phyloP scores from a whole-genome alignment of 2,888 invertebrate genomes.

The Ethmia dodecea region DNA sequence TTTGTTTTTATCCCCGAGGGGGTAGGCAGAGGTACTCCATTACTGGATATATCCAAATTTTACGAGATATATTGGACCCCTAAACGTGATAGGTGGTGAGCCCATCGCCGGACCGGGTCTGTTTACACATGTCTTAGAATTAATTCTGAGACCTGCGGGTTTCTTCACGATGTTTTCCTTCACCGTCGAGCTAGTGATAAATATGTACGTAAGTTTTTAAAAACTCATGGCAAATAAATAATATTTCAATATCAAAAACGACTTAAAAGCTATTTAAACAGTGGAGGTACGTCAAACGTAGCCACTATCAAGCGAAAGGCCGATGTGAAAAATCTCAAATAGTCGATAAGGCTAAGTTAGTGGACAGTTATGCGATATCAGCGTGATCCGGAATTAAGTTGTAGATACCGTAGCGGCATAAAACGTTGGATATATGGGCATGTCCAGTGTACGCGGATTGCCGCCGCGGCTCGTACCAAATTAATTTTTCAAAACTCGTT shows the following conservation, averaged over 20 bases:
- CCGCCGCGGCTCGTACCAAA: conserved; percentile 25
- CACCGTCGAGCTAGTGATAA: too few species aligned
- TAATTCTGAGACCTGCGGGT: too few species aligned
- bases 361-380: conserved; percentile 39
- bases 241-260: neutral
- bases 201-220: conserved; percentile 5
- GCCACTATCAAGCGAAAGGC: conserved; percentile 26
- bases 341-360: conserved; percentile 43
- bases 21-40: too few species aligned
- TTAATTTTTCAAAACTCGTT: conserved; percentile 35
- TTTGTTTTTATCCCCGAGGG: too few species aligned
- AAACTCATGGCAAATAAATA: conserved; percentile 16
- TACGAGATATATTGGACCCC: too few species aligned
- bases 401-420: conserved; percentile 38
- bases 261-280: conserved; percentile 17
- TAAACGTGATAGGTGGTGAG: too few species aligned
- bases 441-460: conserved; percentile 27
- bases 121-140: too few species aligned
- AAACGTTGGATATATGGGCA: conserved; percentile 42
- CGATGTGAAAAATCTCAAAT: conserved; percentile 30
- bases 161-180: too few species aligned
- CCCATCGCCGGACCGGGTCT: too few species aligned
- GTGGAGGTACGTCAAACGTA: conserved; percentile 11
- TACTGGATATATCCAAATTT: too few species aligned
- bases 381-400: conserved; percentile 42